phyloP scores from a whole-genome alignment of 2,797 vertebrate species.

The Miichthys miiuy region DNA sequence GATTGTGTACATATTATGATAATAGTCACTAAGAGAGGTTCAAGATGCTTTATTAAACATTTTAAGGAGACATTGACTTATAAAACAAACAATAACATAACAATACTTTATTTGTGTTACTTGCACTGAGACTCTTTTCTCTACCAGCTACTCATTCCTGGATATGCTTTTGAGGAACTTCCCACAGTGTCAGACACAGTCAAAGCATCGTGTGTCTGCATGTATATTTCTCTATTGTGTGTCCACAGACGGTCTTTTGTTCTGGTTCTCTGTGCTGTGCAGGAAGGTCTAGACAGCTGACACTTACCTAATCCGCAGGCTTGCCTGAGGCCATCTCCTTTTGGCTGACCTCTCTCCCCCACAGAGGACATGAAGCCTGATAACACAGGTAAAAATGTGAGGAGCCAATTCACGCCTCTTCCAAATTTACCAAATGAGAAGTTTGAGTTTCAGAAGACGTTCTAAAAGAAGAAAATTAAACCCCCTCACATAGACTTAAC shows the following conservation, averaged over 20 bases:
- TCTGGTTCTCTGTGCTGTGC: slow-evolving; percentile 58
- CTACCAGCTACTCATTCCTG: slow-evolving; percentile 24
- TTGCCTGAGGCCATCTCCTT: slow-evolving; percentile 60
- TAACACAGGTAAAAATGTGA: not conserved
- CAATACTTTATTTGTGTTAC: not conserved
- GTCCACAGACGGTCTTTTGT: slow-evolving; percentile 66
- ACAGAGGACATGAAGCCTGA: slow-evolving; percentile 20
- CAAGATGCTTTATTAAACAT: not conserved
- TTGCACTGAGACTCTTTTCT: slow-evolving; percentile 4
- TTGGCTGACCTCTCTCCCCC: slow-evolving; percentile 48
- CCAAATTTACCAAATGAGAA: not conserved
- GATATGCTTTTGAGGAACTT: slow-evolving; percentile 67
- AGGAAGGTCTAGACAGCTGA: slow-evolving; percentile 74
- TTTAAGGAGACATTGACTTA: not conserved
- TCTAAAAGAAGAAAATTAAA: not conserved
- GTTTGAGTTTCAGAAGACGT: not conserved
- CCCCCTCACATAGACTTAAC: not conserved
- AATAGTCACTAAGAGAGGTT: not conserved
- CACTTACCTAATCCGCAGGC: slow-evolving; percentile 70
- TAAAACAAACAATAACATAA: not conserved
- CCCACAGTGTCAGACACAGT: slow-evolving; percentile 45
- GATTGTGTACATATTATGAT: not conserved
- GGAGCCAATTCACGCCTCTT: not conserved
- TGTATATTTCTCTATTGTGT: slow-evolving; percentile 68
- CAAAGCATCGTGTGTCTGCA: slow-evolving; percentile 28